These are phyloP conservation scores for Ornithorhynchus anatinus DNA, from an alignment of 2,113 vertebrate species.

Conservation along the genomic window DNA sequence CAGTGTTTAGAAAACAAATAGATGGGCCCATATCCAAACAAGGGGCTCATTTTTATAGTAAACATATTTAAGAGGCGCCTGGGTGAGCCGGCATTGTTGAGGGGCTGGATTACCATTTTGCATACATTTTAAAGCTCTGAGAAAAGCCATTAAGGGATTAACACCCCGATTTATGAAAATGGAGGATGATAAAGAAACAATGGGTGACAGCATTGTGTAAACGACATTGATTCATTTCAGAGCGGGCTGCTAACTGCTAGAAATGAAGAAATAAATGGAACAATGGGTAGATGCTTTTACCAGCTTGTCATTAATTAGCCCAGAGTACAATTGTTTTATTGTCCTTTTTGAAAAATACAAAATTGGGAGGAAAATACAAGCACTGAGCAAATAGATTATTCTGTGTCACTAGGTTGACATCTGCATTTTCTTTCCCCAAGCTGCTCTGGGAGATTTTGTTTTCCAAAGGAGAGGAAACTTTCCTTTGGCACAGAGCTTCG, in stretches of 20 bases:
- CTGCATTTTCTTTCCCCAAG: conserved; percentile 69
- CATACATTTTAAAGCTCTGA: conserved; percentile 73
- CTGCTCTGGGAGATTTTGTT: conserved; percentile 63
- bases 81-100: conserved; percentile 74
- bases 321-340: conserved; percentile 86
- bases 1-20: conserved; percentile 72
- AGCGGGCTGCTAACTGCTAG: conserved; percentile 79
- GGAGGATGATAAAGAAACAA: conserved; percentile 90
- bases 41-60: conserved; percentile 62
- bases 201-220: conserved; percentile 84
- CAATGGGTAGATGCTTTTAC: conserved; percentile 83
- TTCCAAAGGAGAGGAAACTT: conserved; percentile 60
- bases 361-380: conserved; percentile 83
- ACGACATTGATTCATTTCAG: conserved; percentile 87
- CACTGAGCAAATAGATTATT: conserved; percentile 75
- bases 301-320: conserved; percentile 93
- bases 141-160: conserved; percentile 87
- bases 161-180: conserved; percentile 96
- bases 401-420: conserved; percentile 76
- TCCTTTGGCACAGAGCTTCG: conserved; percentile 28
- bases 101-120: conserved; percentile 73
- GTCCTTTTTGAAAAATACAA: conserved; percentile 84
- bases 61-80: conserved; percentile 57
- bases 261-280: conserved; percentile 86
- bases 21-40: conserved; percentile 63